Conservation (phyloP, 2,797 vertebrate genomes). For the Coregonus suidteri region DNA sequence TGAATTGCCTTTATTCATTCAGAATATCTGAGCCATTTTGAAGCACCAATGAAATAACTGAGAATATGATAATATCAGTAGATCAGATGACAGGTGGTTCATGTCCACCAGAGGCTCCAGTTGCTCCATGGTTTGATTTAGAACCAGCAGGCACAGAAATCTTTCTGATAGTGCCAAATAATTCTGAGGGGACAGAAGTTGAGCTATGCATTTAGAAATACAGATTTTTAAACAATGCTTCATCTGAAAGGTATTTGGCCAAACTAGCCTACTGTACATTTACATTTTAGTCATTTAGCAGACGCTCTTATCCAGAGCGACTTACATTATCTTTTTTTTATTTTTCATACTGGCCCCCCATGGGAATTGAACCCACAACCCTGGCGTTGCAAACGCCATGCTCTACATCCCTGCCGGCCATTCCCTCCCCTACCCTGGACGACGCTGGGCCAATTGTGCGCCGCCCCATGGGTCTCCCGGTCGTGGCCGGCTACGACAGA, state of each 20-base stretch:
- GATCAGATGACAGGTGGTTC: neutral
- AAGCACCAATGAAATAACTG: neutral
- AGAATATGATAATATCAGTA: neutral
- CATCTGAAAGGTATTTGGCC: neutral
- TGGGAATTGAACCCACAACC: too few relatives aligned
- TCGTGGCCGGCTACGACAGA: too few relatives aligned
- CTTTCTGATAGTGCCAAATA: neutral
- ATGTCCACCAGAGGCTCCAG: neutral
- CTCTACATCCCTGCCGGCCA: too few relatives aligned
- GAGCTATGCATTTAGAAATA: neutral
- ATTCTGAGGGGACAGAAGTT: neutral
- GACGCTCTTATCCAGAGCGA: too few relatives aligned
- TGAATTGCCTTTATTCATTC: neutral
- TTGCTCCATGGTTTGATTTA: neutral
- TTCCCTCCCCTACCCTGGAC: too few relatives aligned
- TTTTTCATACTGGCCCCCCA: too few relatives aligned
- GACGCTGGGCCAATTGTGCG: too few relatives aligned
- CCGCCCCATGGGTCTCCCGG: too few relatives aligned
- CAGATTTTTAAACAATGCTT: neutral
- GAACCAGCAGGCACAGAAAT: neutral
- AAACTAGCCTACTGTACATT: neutral
- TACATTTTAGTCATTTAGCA: too few relatives aligned
- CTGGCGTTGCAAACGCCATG: too few relatives aligned
- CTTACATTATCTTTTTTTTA: too few relatives aligned
- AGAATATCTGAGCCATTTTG: neutral